A percentile compares a stretch with the other conserved stretches of the same genome.
These are phyloP conservation scores for Saguinus midas DNA, from an alignment of 2,113 vertebrate species.

Conservation along the genomic window DNA sequence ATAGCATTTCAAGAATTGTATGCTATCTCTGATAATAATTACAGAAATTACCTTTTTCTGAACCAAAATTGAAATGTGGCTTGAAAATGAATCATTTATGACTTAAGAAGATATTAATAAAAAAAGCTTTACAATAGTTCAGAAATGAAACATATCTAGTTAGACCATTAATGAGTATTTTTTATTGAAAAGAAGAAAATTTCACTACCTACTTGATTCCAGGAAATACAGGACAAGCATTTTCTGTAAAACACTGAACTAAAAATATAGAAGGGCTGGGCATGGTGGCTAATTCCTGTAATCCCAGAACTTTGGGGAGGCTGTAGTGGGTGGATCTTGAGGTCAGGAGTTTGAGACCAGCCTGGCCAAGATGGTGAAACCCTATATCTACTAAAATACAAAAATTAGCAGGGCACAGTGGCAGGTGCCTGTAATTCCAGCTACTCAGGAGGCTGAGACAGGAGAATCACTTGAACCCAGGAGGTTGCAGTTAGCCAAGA, in stretches of 20 bases:
- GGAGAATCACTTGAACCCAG: too few relatives aligned
- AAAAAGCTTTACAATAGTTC: not conserved
- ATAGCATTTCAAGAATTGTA: not conserved
- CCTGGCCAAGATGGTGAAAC: too few relatives aligned
- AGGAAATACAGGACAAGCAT: not conserved
- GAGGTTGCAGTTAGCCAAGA: too few relatives aligned
- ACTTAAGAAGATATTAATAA: constrained; percentile 19
- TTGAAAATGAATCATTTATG: not conserved
- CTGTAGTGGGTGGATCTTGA: too few relatives aligned
- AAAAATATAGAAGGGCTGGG: not conserved
- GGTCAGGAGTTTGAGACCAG: too few relatives aligned
- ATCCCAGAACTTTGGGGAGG: too few relatives aligned
- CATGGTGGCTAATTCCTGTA: too few relatives aligned
- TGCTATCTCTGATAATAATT: not conserved
- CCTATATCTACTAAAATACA: too few relatives aligned
- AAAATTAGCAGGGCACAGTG: too few relatives aligned
- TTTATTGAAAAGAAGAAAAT: constrained; percentile 43
- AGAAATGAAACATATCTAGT: not conserved
- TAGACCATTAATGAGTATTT: not conserved
- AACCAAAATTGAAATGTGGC: not conserved
- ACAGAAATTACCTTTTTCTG: constrained; percentile 23
- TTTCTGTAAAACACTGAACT: constrained; percentile 17
- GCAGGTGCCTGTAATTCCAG: too few relatives aligned
- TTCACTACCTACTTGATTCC: not conserved
- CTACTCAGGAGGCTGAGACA: too few relatives aligned